Evolutionary conservation across 2,888 invertebrate species (phyloP).

Genomic region (Rosalia funebris): DNA sequence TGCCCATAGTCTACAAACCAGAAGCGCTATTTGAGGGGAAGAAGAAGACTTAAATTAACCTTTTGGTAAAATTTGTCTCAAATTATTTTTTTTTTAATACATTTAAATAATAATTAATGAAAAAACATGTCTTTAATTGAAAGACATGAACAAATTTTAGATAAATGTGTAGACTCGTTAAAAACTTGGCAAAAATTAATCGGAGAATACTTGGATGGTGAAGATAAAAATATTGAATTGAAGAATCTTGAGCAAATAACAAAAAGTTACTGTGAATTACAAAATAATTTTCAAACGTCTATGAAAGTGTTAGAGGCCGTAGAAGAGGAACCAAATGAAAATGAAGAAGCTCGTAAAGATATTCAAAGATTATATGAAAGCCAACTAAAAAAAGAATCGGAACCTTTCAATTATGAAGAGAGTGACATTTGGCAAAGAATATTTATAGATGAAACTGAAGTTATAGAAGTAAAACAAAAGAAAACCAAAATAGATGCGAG

Average conservation of each 20-base stretch:
- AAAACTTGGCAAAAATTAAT: conserved; percentile 45
- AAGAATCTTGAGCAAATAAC: conserved; percentile 40
- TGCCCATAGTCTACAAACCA: no score
- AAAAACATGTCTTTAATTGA: conserved; percentile 34
- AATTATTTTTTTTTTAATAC: no score
- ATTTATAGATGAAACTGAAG: conserved; percentile 37
- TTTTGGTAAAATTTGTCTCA: no score
- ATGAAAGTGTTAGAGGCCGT: conserved; percentile 43
- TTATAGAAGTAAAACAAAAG: conserved; percentile 43
- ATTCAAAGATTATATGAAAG: conserved; percentile 43
- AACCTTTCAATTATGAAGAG: conserved; percentile 32
- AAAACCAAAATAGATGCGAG: conserved; percentile 34
- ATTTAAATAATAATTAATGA: no score
- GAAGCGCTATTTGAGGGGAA: no score
- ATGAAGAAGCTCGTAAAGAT: conserved; percentile 32
- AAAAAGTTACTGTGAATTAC: conserved; percentile 44
- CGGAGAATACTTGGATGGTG: conserved; percentile 37
- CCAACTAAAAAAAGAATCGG: conserved; percentile 34
- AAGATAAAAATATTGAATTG: conserved; percentile 31
- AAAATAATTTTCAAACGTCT: conserved; percentile 41
- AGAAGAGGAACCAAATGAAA: conserved; percentile 37
- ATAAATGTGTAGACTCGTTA: conserved; percentile 43
- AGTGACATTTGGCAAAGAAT: conserved; percentile 48
- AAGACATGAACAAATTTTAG: conserved; percentile 38
- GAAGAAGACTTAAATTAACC: no score